Base-by-base conservation (phyloP, 2,888 invertebrate species). In the Furcula furcula region DNA sequence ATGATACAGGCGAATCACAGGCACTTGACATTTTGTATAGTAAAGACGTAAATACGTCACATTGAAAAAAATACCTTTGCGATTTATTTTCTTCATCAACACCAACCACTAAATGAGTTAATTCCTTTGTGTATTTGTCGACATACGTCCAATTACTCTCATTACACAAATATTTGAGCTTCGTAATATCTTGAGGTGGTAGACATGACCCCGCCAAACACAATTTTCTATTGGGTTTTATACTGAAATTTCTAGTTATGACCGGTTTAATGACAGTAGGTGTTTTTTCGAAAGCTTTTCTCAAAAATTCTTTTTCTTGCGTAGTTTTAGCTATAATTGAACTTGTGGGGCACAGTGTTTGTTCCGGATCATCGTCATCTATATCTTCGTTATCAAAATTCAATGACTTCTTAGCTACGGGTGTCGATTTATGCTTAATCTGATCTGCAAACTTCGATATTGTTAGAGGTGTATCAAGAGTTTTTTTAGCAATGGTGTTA, bases 101-200 rank as follows among this genome's bases (percentile, higher is more conserved):
- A 21, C 73, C 65, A 4, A 89, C 85, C 29, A 89, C 78, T 22
- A 89, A 59, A 68, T 89, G 89, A 3, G 88, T 86, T 34, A 89
- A 36, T 5, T 62, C 65, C 2, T 65, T 60, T 1, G 26, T 26
- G 14, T 77, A 89, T 39, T 76, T 76, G 7, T 83, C 77, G 0
- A 70, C 51, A 41, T 69, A 82, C n/a, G 40, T 66, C 88, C 69
- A 68, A 27, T 64, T 62, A 5, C 48, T 63, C 39, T 66, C 56
- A 6, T 36, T 39, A 50, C 87, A 87, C 6, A 86, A 46, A 4
- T 39, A 20, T 46, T 76, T 82, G 0, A 87, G 44, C 34, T 65
- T 72, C 0, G 44, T 43, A 9, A 64, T 38, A 55, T 87, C 79
- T 12, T 28, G 22, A 1, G 60, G 4, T 0, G 61, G 55, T 22